These are phyloP conservation scores for Crypturellus tataupa DNA, from an alignment of 2,797 vertebrate species.

Conservation along the genomic window DNA sequence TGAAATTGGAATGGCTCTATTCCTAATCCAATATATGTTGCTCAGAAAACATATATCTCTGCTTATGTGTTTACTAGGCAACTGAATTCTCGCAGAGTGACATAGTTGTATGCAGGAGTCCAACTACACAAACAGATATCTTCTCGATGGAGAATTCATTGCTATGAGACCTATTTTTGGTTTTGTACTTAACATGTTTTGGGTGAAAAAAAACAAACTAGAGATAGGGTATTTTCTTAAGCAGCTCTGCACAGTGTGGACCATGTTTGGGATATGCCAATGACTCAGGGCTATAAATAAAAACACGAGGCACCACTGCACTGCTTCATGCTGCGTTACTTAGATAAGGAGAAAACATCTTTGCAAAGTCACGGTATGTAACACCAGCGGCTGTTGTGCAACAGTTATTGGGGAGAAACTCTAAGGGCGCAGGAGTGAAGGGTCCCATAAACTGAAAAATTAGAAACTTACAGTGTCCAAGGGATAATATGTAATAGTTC, in stretches of 20 bases:
- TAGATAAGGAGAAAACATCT: not conserved
- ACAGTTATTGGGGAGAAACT: not conserved
- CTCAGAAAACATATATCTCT: constrained; percentile 9
- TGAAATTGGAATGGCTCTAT: constrained; percentile 33
- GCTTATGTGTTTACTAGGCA: constrained; percentile 5
- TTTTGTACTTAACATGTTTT: not conserved
- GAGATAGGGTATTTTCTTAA: not conserved
- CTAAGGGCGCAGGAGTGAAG: not conserved
- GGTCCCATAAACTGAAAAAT: not conserved
- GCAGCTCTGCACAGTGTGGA: not conserved
- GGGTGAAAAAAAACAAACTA: not conserved
- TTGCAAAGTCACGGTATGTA: not conserved
- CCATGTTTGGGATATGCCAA: not conserved
- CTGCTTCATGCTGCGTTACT: not conserved
- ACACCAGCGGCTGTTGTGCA: not conserved
- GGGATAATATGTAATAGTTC: not conserved
- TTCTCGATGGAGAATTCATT: constrained; percentile 33
- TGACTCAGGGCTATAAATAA: not conserved
- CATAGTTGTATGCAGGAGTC: constrained; percentile 17
- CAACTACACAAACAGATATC: constrained; percentile 6
- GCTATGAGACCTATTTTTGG: constrained; percentile 25
- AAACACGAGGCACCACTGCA: not conserved
- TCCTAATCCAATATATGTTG: constrained; percentile 48
- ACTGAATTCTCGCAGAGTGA: constrained; percentile 39
- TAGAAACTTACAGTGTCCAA: not conserved